Evolutionary conservation across 2,113 vertebrate species (phyloP).

Genomic region (Odontophorus gujanensis): DNA sequence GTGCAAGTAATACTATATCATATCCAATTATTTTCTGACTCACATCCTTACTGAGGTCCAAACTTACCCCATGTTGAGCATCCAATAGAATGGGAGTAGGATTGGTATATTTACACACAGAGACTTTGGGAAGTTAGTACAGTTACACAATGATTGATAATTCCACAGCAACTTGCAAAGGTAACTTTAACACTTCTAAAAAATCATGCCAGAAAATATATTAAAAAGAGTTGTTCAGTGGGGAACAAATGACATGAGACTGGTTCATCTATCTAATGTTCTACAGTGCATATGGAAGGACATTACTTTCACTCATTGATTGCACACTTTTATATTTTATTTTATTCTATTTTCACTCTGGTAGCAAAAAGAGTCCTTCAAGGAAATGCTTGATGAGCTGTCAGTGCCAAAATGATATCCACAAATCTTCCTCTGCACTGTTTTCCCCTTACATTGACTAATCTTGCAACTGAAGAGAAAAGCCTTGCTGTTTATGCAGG

Average conservation of each 20-base stretch:
- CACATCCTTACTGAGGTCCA: background rate
- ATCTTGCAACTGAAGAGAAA: background rate
- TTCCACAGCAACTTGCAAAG: slow-evolving; percentile 34
- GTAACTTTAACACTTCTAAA: slow-evolving; percentile 22
- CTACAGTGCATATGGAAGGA: background rate
- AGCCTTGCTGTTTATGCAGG: background rate
- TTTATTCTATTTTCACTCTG: slow-evolving; percentile 24
- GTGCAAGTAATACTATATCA: background rate
- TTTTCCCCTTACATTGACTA: background rate
- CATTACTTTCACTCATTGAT: slow-evolving; percentile 7
- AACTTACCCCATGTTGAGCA: background rate
- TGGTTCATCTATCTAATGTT: background rate
- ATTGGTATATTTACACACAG: slow-evolving; percentile 58
- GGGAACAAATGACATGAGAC: background rate
- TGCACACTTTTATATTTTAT: slow-evolving; percentile 1
- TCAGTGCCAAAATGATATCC: background rate
- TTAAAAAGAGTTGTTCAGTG: slow-evolving; percentile 11
- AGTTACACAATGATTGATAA: slow-evolving; percentile 60
- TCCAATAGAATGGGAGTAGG: background rate
- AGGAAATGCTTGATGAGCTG: slow-evolving; percentile 26
- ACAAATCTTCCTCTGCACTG: background rate
- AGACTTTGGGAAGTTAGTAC: slow-evolving; percentile 38
- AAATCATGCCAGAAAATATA: slow-evolving; percentile 30
- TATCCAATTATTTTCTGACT: background rate
- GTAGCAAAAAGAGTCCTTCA: slow-evolving; percentile 13